These are phyloP conservation scores for Cynodonichthys magdalenae DNA, from an alignment of 2,797 vertebrate genomes.

Conservation along the genomic window DNA sequence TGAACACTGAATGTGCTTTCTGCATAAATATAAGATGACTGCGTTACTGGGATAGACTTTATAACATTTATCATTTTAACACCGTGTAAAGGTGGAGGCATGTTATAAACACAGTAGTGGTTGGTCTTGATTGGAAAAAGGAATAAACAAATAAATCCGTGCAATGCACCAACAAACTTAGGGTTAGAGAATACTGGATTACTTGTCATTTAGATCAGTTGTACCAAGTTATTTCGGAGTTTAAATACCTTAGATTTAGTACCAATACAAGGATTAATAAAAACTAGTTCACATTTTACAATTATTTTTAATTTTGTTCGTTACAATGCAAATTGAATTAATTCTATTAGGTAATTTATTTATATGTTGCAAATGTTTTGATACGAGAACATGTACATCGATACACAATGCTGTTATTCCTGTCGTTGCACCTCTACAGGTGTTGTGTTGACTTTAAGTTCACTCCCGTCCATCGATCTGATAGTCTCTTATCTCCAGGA, in stretches of 20 bases:
- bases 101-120: not conserved
- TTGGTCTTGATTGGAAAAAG: not conserved
- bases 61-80: not conserved
- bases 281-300: too few species aligned
- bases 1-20: not conserved
- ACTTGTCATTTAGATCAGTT: too few species aligned
- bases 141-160: not conserved
- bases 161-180: not conserved
- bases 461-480: slow-evolving; percentile 73
- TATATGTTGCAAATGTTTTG: too few species aligned
- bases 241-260: too few species aligned
- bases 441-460: slow-evolving; percentile 73
- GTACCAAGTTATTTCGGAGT: too few species aligned
- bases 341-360: too few species aligned
- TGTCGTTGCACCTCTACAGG: slow-evolving; percentile 20
- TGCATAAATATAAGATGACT: not conserved
- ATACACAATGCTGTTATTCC: too few species aligned
- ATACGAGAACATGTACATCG: too few species aligned
- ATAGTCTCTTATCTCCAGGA: slow-evolving; percentile 72
- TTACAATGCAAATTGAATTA: too few species aligned
- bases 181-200: not conserved
- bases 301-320: too few species aligned
- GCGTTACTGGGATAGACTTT: not conserved
- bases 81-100: not conserved
- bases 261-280: too few species aligned